These are phyloP conservation scores for Syrphus vitripennis DNA, from an alignment of 2,888 invertebrate species.

Conservation along the genomic window DNA sequence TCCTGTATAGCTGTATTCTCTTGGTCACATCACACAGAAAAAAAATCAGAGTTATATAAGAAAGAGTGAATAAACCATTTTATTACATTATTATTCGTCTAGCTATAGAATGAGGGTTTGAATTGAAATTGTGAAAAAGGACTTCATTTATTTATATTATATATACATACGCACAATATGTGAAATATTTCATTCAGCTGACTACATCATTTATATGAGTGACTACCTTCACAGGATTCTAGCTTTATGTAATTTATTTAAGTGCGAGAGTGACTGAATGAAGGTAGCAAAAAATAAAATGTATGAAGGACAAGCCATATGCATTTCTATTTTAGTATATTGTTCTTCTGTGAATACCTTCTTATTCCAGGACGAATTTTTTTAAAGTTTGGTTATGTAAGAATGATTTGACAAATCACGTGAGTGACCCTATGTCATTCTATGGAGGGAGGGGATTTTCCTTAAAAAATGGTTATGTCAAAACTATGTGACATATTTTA, in stretches of 20 bases:
- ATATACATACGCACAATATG: conserved; percentile 27
- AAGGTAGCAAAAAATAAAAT: background rate
- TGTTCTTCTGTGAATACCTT: background rate
- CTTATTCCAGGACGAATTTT: background rate
- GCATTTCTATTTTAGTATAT: background rate
- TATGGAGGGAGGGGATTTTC: background rate
- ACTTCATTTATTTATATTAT: conserved; percentile 64
- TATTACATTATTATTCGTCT: conserved; percentile 42
- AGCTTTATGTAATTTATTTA: conserved; percentile 15
- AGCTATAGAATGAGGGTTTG: background rate
- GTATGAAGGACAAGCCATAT: background rate
- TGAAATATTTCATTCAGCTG: conserved; percentile 30
- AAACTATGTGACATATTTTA: background rate
- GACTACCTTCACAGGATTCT: background rate
- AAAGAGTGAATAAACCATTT: conserved; percentile 44
- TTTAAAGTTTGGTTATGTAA: background rate
- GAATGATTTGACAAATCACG: background rate
- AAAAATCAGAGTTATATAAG: conserved; percentile 12
- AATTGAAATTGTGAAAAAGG: conserved; percentile 45
- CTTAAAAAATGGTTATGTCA: background rate
- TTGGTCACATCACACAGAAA: conserved; percentile 39
- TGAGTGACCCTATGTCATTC: background rate
- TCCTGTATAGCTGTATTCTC: conserved; percentile 9
- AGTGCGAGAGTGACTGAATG: conserved; percentile 37
- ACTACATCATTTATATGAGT: conserved; percentile 5